Base-by-base conservation (phyloP, 2,797 vertebrate species). In the Rousettus madagascariensis region DNA sequence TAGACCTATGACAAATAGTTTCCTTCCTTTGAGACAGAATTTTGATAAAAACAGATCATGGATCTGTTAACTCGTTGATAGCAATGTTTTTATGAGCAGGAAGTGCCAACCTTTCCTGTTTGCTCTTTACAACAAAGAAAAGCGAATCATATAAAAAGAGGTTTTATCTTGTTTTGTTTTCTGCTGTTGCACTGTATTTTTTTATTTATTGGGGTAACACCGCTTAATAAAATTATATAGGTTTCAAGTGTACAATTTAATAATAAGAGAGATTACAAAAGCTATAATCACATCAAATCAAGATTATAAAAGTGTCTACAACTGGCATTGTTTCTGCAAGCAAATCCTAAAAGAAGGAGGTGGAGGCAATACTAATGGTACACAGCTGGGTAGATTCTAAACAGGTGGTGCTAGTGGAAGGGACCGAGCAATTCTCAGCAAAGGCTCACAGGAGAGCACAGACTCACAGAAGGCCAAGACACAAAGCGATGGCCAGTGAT, bases 101-200 rank as follows among this genome's bases (percentile, higher is more conserved):
- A 98, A 98, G 83, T 75, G 12, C 88, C 96, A 96, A 96, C 96
- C 97, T 98, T 98, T 98, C 98, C 98, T 98, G 97, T 97, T 98
- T 97, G 97, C 93, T 95, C 38, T 69, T 86, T 95, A 91, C 84
- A 93, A 74, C 38, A 94, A 97, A 97, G 96, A 92, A 85, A 95
- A 95, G 12, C 8, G 26, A 61, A 92, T 69, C 55, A 78, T 26
- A 26, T 72, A 49, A 87, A 87, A 86, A 33, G 65, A 71, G 36
- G 36, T 97, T 91, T 83, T 71, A 89, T 49, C 49, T 49, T 49
- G 15, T 49, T 49, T 49, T 49, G 15, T 49, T 16, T 49, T 49
- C 15, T 49, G 49, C 49, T 49, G 49, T 49, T 49, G 49, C 49
- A 49, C 49, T 49, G 16, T 49, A 5, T 49, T 49, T 49, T 49